Evolutionary conservation across 2,113 vertebrate genomes (phyloP), one percentile per base, ranked within the genome.

Genomic region (Grallaria varia): DNA sequence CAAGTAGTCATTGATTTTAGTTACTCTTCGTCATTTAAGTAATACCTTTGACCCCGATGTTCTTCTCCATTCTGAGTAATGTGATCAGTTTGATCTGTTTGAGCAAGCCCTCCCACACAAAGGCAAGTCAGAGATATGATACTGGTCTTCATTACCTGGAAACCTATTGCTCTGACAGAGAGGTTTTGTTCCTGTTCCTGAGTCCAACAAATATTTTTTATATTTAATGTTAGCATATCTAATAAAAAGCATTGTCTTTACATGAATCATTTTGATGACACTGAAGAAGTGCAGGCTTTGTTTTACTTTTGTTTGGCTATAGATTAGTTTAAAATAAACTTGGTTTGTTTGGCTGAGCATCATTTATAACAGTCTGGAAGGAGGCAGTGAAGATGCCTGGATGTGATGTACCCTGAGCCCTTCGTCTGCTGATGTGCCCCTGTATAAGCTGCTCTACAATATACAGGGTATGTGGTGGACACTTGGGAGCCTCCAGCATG

Each of bases 221-320:
- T 23, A 64, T 62, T 80, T 77, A 25, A 16, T 20, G 5, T 40
- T 59, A 13, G 0, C 45, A 71, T 53, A 20, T 37, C 21, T 71
- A 75, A 71, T 27, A 62, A 62, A 88, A 92, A 91, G 2, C 49
- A 28, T 33, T 58, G 17, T 28, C 22, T n/a, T 74, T 50, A 50
- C 0, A 10, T 2, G 0, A 84, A 63, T 62, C 0, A 10, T 72
- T 87, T 87, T 67, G 35, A 14, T 71, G 39, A 16, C 4, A 45
- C 42, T 66, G 49, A 40, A 53, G 30, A 79, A 64, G 20, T 19
- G 5, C 10, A 42, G 33, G 24, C 9, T 62, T 85, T 67, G 3
- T 37, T 87, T 52, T 44, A 37, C 35, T 84, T 83, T 77, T 73
- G 11, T 52, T 74, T 64, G 24, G 45, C 17, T 64, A 21, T 14